Evolutionary conservation across 2,113 vertebrate species (phyloP).

Genomic region (Dascyllus trimaculatus): DNA sequence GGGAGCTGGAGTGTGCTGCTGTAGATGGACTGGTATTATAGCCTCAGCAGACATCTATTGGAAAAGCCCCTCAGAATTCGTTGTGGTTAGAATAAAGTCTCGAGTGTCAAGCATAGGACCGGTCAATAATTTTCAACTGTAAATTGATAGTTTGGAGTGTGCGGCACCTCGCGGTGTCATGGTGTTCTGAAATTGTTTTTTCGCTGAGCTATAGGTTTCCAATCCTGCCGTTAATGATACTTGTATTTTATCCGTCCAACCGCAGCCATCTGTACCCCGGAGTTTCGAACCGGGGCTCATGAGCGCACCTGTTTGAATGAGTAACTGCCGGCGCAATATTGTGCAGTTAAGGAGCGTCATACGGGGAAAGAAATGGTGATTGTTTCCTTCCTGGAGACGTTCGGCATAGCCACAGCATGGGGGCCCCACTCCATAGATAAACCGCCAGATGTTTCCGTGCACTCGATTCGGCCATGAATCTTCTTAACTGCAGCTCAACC

Average conservation of each 20-base stretch:
- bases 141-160: constrained; percentile 71
- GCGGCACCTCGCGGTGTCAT: constrained; percentile 49
- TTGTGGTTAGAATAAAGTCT: constrained; percentile 72
- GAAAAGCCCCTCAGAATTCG: constrained; percentile 72
- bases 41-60: constrained; percentile 66
- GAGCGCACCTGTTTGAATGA: constrained; percentile 67
- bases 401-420: constrained; percentile 56
- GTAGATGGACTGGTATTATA: constrained; percentile 64
- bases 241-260: constrained; percentile 65
- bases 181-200: constrained; percentile 62
- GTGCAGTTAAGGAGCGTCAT: constrained; percentile 57
- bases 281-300: constrained; percentile 37
- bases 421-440: constrained; percentile 48
- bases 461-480: constrained; percentile 57
- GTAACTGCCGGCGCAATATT: constrained; percentile 44
- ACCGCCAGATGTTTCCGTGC: constrained; percentile 62
- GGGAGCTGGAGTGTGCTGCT: constrained; percentile 59
- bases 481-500: constrained; percentile 62
- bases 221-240: constrained; percentile 60
- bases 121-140: constrained; percentile 66
- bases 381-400: constrained; percentile 63
- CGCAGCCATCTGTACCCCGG: constrained; percentile 45
- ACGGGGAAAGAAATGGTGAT: constrained; percentile 67
- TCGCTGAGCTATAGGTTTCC: constrained; percentile 54
- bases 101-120: constrained; percentile 51